Base-by-base conservation (phyloP, 1,140 invertebrate species). In the Anastrepha ludens region DNA sequence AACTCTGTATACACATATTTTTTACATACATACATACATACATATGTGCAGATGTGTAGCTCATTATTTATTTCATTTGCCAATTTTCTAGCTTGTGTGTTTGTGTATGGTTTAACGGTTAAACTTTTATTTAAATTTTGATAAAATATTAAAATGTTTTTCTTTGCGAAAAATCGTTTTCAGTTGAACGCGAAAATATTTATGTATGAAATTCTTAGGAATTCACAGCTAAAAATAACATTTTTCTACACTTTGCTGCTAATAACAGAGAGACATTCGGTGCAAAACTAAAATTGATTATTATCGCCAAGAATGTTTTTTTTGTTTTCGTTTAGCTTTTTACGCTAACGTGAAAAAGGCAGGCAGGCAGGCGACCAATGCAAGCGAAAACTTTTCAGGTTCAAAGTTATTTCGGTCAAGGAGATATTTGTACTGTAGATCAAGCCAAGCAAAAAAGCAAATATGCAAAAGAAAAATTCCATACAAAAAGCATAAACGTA, bases 401-500 rank as follows among this genome's bases (percentile, higher is more conserved):
- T 89, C 87, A 89, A 86, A 89, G 85, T 86, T 88, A 89, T 90
- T 88, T 87, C 87, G 89, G 89, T 88, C 88, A 90, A 90, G 88
- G 90, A 87, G 65, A 87, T 58, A 50, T 44, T 85, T 87, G 86
- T 20, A 86, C n/a, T 1, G 17, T 81, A 0, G 5, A 17, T 47
- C 47, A 17, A 17, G 2, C 41, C 39, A 74, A 8, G 13, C 64
- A 39, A 41, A n/a, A n/a, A 4, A 9, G 9, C 29, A 55, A 29
- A 67, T 29, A 29, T 29, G 29, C 64, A 67, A 9, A 5, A 17
- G 17, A 47, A 74, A 74, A 65, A 29, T 47, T 15, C 13, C 41
- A 47, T 13, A 29, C 29, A 74, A 44, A 74, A 67, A 74, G 15
- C 41, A 47, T 44, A n/a, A 74, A 74, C 39, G 67, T 74, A 67